phyloP scores from a whole-genome alignment of 2,888 invertebrate species.

The Eubasilissa splendida region DNA sequence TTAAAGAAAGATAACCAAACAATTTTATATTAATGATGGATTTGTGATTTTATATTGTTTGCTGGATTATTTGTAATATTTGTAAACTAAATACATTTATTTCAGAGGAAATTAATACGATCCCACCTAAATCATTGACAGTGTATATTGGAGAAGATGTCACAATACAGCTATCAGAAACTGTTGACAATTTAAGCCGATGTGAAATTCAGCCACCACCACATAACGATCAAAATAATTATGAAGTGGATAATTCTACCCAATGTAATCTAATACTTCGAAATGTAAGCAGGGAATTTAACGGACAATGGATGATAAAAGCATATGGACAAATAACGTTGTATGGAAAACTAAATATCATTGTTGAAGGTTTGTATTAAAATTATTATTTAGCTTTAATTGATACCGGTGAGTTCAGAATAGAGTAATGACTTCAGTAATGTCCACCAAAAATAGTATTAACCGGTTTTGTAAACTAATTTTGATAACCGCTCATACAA shows the following conservation, averaged over 20 bases:
- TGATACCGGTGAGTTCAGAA: no score
- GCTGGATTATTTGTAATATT: no score
- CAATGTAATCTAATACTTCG: not conserved
- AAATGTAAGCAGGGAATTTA: not conserved
- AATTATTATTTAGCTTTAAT: no score
- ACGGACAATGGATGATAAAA: slow-evolving; percentile 23
- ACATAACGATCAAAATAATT: not conserved
- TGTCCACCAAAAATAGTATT: no score
- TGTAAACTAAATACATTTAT: not conserved
- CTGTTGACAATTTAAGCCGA: not conserved
- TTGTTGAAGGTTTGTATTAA: not conserved
- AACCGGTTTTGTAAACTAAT: no score
- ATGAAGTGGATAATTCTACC: not conserved
- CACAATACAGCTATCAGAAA: not conserved
- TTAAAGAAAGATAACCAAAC: no score
- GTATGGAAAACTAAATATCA: not conserved
- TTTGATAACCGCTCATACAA: no score
- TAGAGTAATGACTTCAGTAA: no score
- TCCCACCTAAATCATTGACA: not conserved
- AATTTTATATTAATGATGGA: no score
- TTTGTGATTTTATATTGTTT: no score
- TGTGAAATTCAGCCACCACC: not conserved
- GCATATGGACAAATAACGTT: not conserved
- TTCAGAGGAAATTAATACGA: slow-evolving; percentile 18
- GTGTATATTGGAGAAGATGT: slow-evolving; percentile 10